Evolutionary conservation across 2,888 invertebrate species (phyloP).

Genomic region (Drosophila picticornis): DNA sequence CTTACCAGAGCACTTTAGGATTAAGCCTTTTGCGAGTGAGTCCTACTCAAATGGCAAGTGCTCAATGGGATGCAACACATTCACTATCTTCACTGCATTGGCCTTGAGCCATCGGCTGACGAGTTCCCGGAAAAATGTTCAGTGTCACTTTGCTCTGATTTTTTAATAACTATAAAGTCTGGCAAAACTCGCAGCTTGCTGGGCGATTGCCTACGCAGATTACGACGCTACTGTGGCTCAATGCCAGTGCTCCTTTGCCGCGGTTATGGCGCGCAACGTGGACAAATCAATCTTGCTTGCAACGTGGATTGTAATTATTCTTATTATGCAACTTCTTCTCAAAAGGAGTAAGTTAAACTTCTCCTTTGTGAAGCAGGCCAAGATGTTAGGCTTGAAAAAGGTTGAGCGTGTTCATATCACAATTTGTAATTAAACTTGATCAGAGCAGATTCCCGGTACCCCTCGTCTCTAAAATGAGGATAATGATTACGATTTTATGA

Average conservation of each 20-base stretch:
- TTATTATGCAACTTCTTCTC: neutral
- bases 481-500: slow-evolving; percentile 1
- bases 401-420: neutral
- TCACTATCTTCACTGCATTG: slow-evolving; percentile 8
- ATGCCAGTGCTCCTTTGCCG: neutral
- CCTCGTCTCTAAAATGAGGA: neutral
- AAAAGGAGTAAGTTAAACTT: neutral
- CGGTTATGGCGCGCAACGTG: neutral
- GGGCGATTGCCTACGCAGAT: slow-evolving; percentile 4
- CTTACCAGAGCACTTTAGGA: too few species aligned
- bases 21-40: too few species aligned
- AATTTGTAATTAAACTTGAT: neutral
- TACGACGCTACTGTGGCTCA: neutral
- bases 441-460: neutral
- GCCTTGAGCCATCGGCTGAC: neutral
- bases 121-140: neutral
- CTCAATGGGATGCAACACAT: neutral
- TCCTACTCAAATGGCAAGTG: neutral
- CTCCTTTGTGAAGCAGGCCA: neutral
- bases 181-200: neutral
- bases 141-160: neutral
- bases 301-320: neutral
- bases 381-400: too few species aligned
- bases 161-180: neutral
- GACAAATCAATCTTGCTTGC: neutral